Percentiles rank a stretch among this genome's conserved stretches.
Conservation (phyloP, 30 jellyfish, hydroid and myxozoan genomes). For the Aurelia sp. region DNA sequence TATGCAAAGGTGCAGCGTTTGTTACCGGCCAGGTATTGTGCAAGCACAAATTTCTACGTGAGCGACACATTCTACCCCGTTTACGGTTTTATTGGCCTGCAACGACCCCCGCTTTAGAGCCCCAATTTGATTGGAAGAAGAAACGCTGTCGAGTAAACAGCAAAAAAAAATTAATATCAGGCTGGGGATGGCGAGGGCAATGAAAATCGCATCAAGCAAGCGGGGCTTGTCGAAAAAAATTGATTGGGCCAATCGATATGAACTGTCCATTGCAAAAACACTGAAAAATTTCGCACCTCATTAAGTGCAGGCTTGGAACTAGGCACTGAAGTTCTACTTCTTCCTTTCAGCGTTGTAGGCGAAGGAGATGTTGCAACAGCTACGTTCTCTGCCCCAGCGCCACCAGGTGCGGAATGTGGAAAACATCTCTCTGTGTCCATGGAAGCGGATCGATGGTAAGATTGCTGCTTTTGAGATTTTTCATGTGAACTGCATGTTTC, state of each 20-base stretch:
- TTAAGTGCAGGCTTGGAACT: constrained; percentile 50
- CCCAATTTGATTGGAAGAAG: no score
- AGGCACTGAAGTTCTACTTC: constrained; percentile 62
- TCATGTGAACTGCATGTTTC: background rate
- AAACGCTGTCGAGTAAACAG: no score
- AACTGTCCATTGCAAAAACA: background rate
- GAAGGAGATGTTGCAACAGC: background rate
- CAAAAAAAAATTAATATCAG: no score
- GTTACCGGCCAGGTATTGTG: no score
- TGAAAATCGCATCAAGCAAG: background rate
- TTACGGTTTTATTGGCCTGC: no score
- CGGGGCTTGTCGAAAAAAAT: background rate
- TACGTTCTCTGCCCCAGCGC: background rate
- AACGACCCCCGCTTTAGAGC: no score
- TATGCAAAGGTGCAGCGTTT: no score
- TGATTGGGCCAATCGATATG: background rate
- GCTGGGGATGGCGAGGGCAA: no score
- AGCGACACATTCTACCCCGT: no score
- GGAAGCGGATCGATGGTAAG: background rate
- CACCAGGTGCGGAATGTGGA: constrained; percentile 1
- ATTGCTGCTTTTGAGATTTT: background rate
- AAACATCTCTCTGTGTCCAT: background rate
- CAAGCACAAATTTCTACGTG: no score
- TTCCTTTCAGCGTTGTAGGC: constrained; percentile 18
- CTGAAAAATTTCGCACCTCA: constrained; percentile 31